These are phyloP conservation scores for Gari tellinella DNA, from an alignment of 2,888 invertebrate genomes.

Conservation along the genomic window DNA sequence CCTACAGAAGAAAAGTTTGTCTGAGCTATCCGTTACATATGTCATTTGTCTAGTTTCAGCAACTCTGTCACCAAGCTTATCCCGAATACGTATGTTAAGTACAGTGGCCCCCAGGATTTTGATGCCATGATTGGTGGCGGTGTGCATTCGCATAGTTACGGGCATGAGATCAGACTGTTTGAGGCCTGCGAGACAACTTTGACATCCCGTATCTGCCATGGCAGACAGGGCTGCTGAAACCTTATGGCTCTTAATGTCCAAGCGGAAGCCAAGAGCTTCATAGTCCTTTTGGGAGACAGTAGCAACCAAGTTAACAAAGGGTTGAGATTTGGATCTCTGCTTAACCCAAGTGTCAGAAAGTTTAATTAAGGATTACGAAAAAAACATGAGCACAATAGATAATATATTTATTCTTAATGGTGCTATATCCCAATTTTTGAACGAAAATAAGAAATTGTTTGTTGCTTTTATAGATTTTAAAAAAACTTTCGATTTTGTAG, in stretches of 20 bases:
- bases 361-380: too few species aligned
- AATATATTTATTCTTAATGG: too few species aligned
- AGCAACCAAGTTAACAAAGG: constrained; percentile 34
- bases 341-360: constrained; percentile 45
- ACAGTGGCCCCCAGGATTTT: constrained; percentile 64
- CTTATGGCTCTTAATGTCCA: too few species aligned
- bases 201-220: too few species aligned
- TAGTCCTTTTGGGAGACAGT: constrained; percentile 46
- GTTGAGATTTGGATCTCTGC: constrained; percentile 50
- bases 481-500: too few species aligned
- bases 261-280: constrained; percentile 47
- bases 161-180: constrained; percentile 62
- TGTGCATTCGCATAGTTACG: constrained; percentile 69
- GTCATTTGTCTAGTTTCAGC: constrained; percentile 60
- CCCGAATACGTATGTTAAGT: constrained; percentile 52
- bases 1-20: constrained; percentile 64
- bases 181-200: constrained; percentile 64
- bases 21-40: constrained; percentile 66
- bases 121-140: constrained; percentile 66
- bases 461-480: too few species aligned
- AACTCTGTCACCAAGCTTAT: constrained; percentile 4
- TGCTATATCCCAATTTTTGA: too few species aligned
- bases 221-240: constrained; percentile 39
- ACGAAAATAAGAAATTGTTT: too few species aligned
- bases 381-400: too few species aligned